A percentile compares a stretch with the other conserved stretches of the same genome.
These are phyloP conservation scores for Heteronetta atricapilla DNA, from an alignment of 2,113 vertebrate species.

Conservation along the genomic window DNA sequence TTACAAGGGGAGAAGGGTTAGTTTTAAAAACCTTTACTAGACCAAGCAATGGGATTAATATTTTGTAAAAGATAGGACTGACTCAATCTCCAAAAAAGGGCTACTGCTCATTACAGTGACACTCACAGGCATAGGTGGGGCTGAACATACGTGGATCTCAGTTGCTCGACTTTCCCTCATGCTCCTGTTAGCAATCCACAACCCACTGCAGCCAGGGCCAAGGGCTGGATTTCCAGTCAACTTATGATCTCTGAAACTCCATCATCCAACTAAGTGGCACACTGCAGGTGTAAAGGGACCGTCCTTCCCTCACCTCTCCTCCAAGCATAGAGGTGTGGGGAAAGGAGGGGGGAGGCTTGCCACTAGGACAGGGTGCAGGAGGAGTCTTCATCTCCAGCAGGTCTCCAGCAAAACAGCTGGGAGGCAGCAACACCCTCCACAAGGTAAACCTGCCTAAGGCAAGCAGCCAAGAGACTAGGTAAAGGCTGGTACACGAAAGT, in stretches of 20 bases:
- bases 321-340: not conserved
- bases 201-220: not conserved
- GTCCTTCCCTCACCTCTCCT: not conserved
- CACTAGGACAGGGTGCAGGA: not conserved
- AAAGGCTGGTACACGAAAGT: not conserved
- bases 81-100: not conserved
- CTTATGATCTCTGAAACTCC: not conserved
- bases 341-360: not conserved
- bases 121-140: not conserved
- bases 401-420: not conserved
- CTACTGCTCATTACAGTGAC: not conserved
- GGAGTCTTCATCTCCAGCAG: not conserved
- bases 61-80: not conserved
- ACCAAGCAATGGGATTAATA: not conserved
- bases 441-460: not conserved
- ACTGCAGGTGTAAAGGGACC: not conserved
- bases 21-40: not conserved
- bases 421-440: not conserved
- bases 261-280: not conserved
- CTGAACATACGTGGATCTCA: not conserved
- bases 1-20: not conserved
- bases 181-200: not conserved
- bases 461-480: not conserved
- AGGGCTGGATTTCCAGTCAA: not conserved
- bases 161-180: not conserved